These are phyloP conservation scores for Diarsia brunnea DNA, from an alignment of 2,888 invertebrate genomes.

Conservation along the genomic window DNA sequence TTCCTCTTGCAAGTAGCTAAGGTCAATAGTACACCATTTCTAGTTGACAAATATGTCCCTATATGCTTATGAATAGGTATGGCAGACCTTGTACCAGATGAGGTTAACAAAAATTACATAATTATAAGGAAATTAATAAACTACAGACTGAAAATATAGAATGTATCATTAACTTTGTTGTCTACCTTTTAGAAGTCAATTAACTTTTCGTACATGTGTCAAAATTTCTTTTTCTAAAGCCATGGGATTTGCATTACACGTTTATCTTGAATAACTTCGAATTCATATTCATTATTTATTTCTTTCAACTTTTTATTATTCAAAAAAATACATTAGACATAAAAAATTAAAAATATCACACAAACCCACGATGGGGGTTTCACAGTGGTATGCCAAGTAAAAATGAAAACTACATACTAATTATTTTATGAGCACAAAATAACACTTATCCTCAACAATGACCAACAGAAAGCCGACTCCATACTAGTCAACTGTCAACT, in stretches of 20 bases:
- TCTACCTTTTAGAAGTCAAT: too few relatives aligned
- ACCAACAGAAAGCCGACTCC: neutral
- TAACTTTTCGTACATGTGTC: neutral
- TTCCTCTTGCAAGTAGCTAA: neutral
- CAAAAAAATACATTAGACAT: too few relatives aligned
- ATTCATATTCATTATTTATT: too few relatives aligned
- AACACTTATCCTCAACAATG: conserved; percentile 1
- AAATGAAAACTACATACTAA: neutral
- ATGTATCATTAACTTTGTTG: too few relatives aligned
- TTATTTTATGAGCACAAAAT: conserved; percentile 6
- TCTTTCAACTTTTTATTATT: too few relatives aligned
- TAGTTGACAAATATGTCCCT: neutral
- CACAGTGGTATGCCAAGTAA: too few relatives aligned
- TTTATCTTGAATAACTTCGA: neutral
- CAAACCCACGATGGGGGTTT: too few relatives aligned
- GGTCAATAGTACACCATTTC: neutral
- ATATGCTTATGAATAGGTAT: neutral
- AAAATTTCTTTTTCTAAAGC: neutral
- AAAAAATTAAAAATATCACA: too few relatives aligned
- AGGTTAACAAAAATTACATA: neutral
- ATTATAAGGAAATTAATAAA: neutral
- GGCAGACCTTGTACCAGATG: neutral
- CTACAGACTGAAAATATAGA: neutral
- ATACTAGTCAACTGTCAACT: neutral
- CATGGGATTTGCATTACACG: neutral